Evolutionary conservation across 2,888 invertebrate genomes (phyloP).

Genomic region (Thereva unica): DNA sequence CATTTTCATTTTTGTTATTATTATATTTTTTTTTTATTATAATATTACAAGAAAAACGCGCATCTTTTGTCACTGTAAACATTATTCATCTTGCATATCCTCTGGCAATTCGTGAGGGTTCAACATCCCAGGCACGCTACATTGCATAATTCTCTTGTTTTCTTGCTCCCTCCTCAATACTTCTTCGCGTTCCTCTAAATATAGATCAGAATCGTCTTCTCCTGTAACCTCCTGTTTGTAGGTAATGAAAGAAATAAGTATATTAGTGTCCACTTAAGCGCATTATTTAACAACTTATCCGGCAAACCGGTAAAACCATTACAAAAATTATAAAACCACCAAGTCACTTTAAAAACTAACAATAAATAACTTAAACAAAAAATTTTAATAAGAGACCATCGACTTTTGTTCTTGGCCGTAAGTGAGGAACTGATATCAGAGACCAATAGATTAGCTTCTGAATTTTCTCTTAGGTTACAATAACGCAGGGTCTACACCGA

Average conservation of each 20-base stretch:
- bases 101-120: slow-evolving; percentile 95
- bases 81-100: slow-evolving; percentile 84
- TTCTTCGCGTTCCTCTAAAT: slow-evolving; percentile 93
- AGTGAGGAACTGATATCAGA: too few species aligned
- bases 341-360: not conserved
- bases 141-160: slow-evolving; percentile 89
- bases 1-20: slow-evolving; percentile 29
- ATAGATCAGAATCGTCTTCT: slow-evolving; percentile 96
- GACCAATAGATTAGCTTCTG: too few species aligned
- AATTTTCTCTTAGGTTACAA: too few species aligned
- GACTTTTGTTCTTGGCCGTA: too few species aligned
- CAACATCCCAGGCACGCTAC: slow-evolving; percentile 94
- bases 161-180: slow-evolving; percentile 88
- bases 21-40: slow-evolving; percentile 29
- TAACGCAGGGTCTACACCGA: too few species aligned
- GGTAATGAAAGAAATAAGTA: too few species aligned
- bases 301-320: too few species aligned
- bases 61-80: slow-evolving; percentile 26
- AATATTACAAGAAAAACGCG: slow-evolving; percentile 38
- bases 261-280: too few species aligned
- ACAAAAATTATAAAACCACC: not conserved
- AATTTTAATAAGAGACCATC: too few species aligned
- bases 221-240: slow-evolving; percentile 89
- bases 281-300: not conserved
- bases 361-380: too few species aligned